Evolutionary conservation across 2,888 invertebrate species (phyloP), one percentile per base, ranked within the genome.

Genomic region (Zele albiditarsus): DNA sequence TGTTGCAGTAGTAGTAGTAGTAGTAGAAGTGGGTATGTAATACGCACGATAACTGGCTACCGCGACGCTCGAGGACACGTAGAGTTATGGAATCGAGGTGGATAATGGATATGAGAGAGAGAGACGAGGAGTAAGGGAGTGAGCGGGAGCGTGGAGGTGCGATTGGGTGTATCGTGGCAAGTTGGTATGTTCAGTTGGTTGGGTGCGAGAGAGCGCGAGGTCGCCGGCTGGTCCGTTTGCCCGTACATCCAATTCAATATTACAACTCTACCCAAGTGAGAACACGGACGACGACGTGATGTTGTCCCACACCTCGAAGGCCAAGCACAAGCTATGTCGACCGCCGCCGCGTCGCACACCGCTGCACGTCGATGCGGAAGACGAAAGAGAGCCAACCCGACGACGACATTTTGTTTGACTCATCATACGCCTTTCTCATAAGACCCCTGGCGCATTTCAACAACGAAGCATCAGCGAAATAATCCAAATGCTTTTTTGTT

Each of bases 401-500:
- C 58, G 68, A 46, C 73, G 68, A 74, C 73, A 74, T 74, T 74
- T 74, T 74, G 63, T 69, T 74, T 46, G 20, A 42, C 38, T 25
- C 42, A 46, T 38, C 25, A 68, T 53, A 53, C 68, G 23, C 66
- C 46, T 38, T 46, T n/a, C 27, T 25, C n/a, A 16, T 12, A 16
- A 49, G 6, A 6, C 46, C 53, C 33, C 14, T 14, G 31, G 14
- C 69, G 58, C 49, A 42, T 38, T 66, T 42, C 53, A 68, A 23
- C 70, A 70, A 25, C 25, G 4, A 20, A 60, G 25, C 66, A 66
- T 23, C 66, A 66, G 12, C 33, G 2, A 46, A 46, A 67, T 42
- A 49, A 28, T n/a, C 16, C 16, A 25, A 20, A 25, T 25, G 12
- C 25, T 72, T 66, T 20, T 46, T 57, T 66, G 31, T 65, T 49